Percentiles rank a stretch among this genome's conserved stretches.
Evolutionary conservation across 2,113 vertebrate genomes (phyloP).

Genomic region (Mesocricetus auratus): DNA sequence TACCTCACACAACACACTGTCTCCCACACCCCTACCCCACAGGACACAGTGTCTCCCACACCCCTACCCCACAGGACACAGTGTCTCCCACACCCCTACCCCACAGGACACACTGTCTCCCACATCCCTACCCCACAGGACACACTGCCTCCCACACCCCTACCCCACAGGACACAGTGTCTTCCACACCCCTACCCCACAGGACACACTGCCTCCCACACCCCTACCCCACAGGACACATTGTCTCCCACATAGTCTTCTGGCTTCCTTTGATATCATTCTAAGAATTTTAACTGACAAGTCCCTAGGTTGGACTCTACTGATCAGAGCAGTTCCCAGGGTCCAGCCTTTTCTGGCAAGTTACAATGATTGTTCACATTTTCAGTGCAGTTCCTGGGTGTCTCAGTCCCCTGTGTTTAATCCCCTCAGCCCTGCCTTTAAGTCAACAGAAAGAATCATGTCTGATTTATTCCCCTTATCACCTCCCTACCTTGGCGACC

Average conservation of each 20-base stretch:
- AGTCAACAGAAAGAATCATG: not conserved
- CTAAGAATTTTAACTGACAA: not conserved
- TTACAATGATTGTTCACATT: not conserved
- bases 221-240: not conserved
- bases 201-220: too few species aligned
- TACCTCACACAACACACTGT: too few species aligned
- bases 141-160: not conserved
- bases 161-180: too few species aligned
- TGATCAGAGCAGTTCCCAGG: not conserved
- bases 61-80: not conserved
- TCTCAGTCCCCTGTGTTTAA: not conserved
- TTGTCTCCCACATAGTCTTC: not conserved
- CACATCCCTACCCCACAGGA: not conserved
- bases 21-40: not conserved
- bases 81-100: accelerated
- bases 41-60: not conserved
- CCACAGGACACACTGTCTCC: not conserved
- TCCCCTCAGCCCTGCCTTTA: not conserved
- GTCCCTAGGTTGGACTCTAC: not conserved
- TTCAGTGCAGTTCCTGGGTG: not conserved
- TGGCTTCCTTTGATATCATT: not conserved
- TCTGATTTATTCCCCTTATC: not conserved
- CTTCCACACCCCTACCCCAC: too few species aligned
- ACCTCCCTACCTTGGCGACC: not conserved
- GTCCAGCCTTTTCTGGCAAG: not conserved